Conservation (phyloP, 2,797 vertebrate genomes). For the Sus cebifrons region DNA sequence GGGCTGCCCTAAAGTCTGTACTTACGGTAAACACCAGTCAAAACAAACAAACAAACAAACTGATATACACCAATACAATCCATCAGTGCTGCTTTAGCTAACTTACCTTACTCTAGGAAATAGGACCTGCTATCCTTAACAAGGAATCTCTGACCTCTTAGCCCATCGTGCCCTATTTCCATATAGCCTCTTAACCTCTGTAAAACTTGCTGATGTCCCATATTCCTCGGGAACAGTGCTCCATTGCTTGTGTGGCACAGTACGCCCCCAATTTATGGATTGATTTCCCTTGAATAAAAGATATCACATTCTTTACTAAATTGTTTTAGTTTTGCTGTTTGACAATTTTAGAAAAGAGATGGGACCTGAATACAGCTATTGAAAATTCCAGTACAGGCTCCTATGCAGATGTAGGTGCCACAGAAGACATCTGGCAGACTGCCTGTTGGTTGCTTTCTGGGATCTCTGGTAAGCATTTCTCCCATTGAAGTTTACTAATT, state of each 20-base stretch:
- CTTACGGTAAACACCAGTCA: neutral
- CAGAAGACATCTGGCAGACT: neutral
- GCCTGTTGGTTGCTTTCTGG: fast-evolving
- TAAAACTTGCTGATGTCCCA: neutral
- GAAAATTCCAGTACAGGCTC: neutral
- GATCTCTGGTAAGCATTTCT: neutral
- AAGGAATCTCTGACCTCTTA: neutral
- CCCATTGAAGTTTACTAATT: neutral
- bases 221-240: neutral
- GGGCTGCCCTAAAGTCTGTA: no score
- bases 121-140: neutral
- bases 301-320: neutral
- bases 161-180: neutral
- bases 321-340: neutral
- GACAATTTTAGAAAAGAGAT: neutral
- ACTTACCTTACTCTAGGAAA: neutral
- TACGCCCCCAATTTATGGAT: neutral
- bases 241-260: neutral
- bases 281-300: neutral
- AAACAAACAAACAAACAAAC: neutral
- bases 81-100: neutral
- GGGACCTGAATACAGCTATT: neutral
- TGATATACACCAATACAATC: neutral
- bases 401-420: neutral
- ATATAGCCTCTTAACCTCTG: neutral